Evolutionary conservation across 2,888 invertebrate genomes (phyloP).

Genomic region (Aleiodes testaceus): DNA sequence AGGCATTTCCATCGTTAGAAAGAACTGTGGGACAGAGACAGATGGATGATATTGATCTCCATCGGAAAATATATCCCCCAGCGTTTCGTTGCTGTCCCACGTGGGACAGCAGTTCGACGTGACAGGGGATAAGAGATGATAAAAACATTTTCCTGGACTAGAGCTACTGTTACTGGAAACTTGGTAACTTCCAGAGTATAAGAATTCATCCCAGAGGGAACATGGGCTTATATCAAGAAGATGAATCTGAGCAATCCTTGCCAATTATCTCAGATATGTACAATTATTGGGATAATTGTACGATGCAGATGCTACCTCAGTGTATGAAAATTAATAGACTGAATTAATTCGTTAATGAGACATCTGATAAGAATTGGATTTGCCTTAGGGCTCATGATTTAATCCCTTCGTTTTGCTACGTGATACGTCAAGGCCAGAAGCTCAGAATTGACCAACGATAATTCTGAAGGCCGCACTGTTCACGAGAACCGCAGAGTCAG

Average conservation of each 20-base stretch:
- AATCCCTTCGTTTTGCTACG: constrained; percentile 1
- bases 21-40: constrained; percentile 41
- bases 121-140: constrained; percentile 19
- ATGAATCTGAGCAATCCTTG: constrained; percentile 9
- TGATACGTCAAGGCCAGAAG: constrained; percentile 25
- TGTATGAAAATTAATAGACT: too few species aligned
- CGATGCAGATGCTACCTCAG: too few species aligned
- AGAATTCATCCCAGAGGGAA: constrained; percentile 15
- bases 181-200: not conserved
- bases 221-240: constrained; percentile 2
- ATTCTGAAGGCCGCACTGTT: constrained; percentile 10
- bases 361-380: not conserved
- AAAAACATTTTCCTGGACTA: constrained; percentile 40
- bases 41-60: constrained; percentile 56
- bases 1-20: constrained; percentile 17
- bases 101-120: constrained; percentile 30
- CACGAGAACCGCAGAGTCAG: constrained; percentile 11
- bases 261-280: too few species aligned
- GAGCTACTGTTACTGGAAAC: constrained; percentile 2
- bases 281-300: too few species aligned
- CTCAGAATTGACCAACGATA: constrained; percentile 23
- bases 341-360: not conserved
- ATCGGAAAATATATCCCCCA: constrained; percentile 52
- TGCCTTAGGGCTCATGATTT: not conserved
- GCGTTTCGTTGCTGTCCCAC: constrained; percentile 27